These are phyloP conservation scores for Drosophila dunni DNA, from an alignment of 1,140 invertebrate species.

Conservation along the genomic window DNA sequence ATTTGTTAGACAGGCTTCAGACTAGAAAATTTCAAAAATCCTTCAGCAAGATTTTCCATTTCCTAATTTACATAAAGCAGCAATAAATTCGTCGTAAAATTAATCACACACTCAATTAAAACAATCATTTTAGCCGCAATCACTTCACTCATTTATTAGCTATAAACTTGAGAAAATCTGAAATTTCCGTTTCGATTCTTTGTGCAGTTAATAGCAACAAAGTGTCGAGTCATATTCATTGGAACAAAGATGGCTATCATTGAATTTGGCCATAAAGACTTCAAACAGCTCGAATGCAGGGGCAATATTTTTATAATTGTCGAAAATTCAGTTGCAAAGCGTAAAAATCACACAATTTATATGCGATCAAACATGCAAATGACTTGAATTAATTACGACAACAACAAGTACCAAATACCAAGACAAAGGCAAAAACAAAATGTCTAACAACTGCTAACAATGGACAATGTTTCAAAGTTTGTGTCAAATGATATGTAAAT, in stretches of 20 bases:
- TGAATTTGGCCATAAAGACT: slow-evolving; percentile 45
- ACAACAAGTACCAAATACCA: background rate
- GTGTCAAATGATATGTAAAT: slow-evolving; percentile 79
- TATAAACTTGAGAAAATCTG: background rate
- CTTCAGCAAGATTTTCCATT: too few species aligned
- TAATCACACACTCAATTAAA: background rate
- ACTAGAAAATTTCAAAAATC: too few species aligned
- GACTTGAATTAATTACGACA: slow-evolving; percentile 58
- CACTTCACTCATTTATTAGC: too few species aligned
- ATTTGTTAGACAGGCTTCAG: too few species aligned
- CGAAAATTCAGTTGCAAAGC: slow-evolving; percentile 23
- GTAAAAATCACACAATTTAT: slow-evolving; percentile 55
- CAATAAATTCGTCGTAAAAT: background rate
- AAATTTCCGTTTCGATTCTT: background rate
- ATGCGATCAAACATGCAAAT: slow-evolving; percentile 54
- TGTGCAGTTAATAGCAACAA: background rate
- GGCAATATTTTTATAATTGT: slow-evolving; percentile 22
- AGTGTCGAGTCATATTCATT: background rate
- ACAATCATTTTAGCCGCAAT: background rate
- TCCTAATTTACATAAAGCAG: too few species aligned
- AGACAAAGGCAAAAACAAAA: slow-evolving; percentile 21
- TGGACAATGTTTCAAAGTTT: slow-evolving; percentile 73
- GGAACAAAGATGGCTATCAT: background rate
- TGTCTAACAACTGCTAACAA: slow-evolving; percentile 32
- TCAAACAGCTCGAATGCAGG: slow-evolving; percentile 54